Conservation (phyloP, 2,888 invertebrate species). For the Idaea dimidiata region DNA sequence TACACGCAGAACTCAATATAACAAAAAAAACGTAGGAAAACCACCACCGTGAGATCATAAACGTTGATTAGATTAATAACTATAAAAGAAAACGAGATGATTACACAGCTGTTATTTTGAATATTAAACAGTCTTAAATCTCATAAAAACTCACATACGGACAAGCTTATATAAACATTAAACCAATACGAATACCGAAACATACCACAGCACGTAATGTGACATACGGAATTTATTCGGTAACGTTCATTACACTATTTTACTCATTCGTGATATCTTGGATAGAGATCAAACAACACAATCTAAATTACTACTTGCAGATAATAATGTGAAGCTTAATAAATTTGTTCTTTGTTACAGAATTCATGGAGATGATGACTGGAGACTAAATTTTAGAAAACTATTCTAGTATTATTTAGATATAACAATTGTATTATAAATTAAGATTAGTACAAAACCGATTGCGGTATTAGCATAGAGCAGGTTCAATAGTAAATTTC, state of each 20-base stretch:
- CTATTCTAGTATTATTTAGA: conserved; percentile 56
- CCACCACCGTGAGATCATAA: background rate
- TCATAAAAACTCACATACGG: conserved; percentile 25
- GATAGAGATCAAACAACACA: conserved; percentile 33
- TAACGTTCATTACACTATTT: conserved; percentile 23
- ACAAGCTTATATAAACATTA: conserved; percentile 30
- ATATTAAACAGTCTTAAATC: conserved; percentile 38
- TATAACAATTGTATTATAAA: conserved; percentile 57
- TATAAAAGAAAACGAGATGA: conserved; percentile 11
- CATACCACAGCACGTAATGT: conserved; percentile 26
- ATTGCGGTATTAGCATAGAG: conserved; percentile 71
- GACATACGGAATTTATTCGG: conserved; percentile 33
- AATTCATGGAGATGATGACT: conserved; percentile 98
- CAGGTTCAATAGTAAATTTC: conserved; percentile 6
- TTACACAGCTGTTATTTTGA: conserved; percentile 23
- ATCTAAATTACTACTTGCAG: conserved; percentile 15
- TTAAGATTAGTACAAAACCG: conserved; percentile 71
- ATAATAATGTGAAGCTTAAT: conserved; percentile 6
- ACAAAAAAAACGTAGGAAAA: conserved; percentile 6
- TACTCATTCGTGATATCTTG: conserved; percentile 30
- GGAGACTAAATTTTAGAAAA: conserved; percentile 83
- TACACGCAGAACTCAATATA: background rate
- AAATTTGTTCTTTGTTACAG: conserved; percentile 73
- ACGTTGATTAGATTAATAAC: conserved; percentile 14
- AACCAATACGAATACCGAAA: conserved; percentile 28